Base-by-base conservation (phyloP, 2,797 vertebrate species). In the Coranthus polyacanthus region DNA sequence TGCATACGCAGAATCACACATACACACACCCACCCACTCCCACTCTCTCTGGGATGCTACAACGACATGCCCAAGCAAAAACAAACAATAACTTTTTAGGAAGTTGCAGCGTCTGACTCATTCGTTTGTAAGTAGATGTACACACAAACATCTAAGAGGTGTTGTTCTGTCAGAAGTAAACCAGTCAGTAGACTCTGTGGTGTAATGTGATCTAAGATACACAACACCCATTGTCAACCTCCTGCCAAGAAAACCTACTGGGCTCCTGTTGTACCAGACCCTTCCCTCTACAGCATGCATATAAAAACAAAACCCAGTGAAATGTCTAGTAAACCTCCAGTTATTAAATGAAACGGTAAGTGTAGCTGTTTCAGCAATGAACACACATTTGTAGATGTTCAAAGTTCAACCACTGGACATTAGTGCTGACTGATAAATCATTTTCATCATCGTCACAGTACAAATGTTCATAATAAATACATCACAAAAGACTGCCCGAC, bases 201-300 rank as follows among this genome's bases (percentile, higher is more conserved):
- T 68, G 81, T 52, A 79, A 82, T 36, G 50, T 67, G 78, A 82
- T 63, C 75, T 39, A 8, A 49, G 59, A 79, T 12, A 83, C 32
- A 51, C 2, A 70, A 68, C 42, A 68, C 72, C 37, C 26, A 42
- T 43, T 54, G 71, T 56, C 60, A 38, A 64, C 43, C 52, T 55
- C 59, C 24, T 69, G 54, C 66, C 41, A 36, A 39, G 12, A 47
- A 26, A 38, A 41, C 6, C 24, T 2, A n/a, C 34, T 15, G 8
- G 15, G n/a, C 17, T 41, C 29, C 13, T 22, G 5, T 12, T 34
- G 6, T 1, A 26, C 32, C 34, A 22, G 2, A 60, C 37, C n/a
- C 36, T 63, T 68, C 22, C 65, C 24, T 32, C 20, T 34, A 12
- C 3, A 41, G 6, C 6, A 55, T 2, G 4, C 5, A 26, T 11